A percentile compares a stretch with the other conserved stretches of the same genome.
Evolutionary conservation across 2,888 invertebrate genomes (phyloP).

Genomic region (Escarpia spicata): DNA sequence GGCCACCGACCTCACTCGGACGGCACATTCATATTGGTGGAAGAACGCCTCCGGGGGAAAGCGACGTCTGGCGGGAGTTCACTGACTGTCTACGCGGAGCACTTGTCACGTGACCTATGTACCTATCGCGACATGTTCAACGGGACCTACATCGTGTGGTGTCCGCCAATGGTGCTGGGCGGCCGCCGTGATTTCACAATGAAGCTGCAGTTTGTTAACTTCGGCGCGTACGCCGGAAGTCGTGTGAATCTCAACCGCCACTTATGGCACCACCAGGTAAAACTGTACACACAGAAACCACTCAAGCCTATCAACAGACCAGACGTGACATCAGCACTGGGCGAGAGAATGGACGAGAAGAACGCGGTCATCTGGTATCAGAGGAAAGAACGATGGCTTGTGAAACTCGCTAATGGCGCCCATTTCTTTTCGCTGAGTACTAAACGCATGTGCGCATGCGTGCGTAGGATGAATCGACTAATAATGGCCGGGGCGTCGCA

Average conservation of each 20-base stretch:
- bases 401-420: neutral
- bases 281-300: neutral
- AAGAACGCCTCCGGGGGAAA: neutral
- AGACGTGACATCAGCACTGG: neutral
- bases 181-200: neutral
- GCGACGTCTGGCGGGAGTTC: neutral
- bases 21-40: neutral
- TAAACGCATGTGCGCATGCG: neutral
- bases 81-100: neutral
- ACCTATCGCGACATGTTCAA: conserved; percentile 9
- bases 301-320: neutral
- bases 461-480: neutral
- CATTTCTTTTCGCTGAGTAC: neutral
- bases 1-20: neutral
- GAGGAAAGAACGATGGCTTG: neutral
- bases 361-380: neutral
- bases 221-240: neutral
- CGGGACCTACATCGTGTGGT: neutral
- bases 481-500: neutral
- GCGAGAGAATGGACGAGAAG: neutral
- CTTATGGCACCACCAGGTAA: neutral
- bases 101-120: neutral
- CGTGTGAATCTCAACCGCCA: neutral
- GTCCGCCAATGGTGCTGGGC: neutral
- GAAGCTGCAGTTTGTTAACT: neutral